Percentiles rank a stretch among this genome's conserved stretches.
Evolutionary conservation across 2,113 vertebrate species (phyloP).

Genomic region (Tetraodon nigroviridis): DNA sequence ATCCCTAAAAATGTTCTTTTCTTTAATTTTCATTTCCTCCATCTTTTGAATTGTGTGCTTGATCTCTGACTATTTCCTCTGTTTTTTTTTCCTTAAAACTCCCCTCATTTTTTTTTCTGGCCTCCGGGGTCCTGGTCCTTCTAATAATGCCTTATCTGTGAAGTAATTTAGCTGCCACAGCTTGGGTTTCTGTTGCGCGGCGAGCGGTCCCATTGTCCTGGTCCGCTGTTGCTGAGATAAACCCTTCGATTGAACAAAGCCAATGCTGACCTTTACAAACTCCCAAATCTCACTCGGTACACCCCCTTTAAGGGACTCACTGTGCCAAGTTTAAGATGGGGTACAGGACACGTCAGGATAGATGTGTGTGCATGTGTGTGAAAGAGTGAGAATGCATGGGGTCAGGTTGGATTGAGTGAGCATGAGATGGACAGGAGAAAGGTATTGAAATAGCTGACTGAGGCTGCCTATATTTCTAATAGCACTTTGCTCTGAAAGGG

Average conservation of each 20-base stretch:
- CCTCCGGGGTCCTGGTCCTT: constrained; percentile 82
- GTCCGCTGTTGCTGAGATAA: constrained; percentile 92
- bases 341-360: constrained; percentile 13
- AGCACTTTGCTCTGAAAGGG: constrained; percentile 69
- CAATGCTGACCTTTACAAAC: constrained; percentile 91
- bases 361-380: constrained; percentile 55
- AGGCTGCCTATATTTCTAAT: constrained; percentile 73
- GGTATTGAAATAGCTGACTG: constrained; percentile 85
- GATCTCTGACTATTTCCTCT: constrained; percentile 10
- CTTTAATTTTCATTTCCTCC: constrained; percentile 18
- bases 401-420: constrained; percentile 77
- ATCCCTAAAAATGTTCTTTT: constrained; percentile 11
- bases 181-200: constrained; percentile 92
- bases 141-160: constrained; percentile 89
- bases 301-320: constrained; percentile 52
- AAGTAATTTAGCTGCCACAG: constrained; percentile 87
- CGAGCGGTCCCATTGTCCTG: constrained; percentile 88
- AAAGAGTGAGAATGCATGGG: constrained; percentile 65
- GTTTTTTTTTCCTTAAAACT: constrained; percentile 22
- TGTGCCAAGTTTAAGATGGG: constrained; percentile 12
- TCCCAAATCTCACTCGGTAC: constrained; percentile 82
- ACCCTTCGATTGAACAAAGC: constrained; percentile 98
- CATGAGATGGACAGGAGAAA: constrained; percentile 67
- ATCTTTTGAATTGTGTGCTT: background rate
- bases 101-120: constrained; percentile 60